Conservation (phyloP, 2,888 invertebrate genomes). For the Teleogryllus oceanicus region DNA sequence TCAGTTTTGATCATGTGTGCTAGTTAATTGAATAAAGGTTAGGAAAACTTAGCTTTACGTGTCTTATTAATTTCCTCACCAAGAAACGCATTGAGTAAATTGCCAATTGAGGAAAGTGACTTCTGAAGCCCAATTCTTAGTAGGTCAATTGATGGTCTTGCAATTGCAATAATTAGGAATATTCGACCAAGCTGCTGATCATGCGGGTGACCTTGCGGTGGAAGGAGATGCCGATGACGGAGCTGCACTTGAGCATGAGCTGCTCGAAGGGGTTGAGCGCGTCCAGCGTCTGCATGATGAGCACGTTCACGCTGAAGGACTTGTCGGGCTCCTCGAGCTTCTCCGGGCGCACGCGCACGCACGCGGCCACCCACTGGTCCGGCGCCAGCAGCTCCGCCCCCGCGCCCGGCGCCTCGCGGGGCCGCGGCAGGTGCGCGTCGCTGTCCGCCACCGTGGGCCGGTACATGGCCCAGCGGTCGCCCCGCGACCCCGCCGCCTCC, state of each 20-base stretch:
- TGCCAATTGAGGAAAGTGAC: too few species aligned
- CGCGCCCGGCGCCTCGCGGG: not conserved
- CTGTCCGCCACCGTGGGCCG: not conserved
- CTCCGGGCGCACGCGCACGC: not conserved
- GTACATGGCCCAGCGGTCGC: not conserved
- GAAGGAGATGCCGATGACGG: slow-evolving; percentile 62
- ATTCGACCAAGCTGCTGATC: too few species aligned
- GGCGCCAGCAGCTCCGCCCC: not conserved
- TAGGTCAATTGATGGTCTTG: too few species aligned
- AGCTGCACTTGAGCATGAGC: slow-evolving; percentile 60
- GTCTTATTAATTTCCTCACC: too few species aligned
- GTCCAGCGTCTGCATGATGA: slow-evolving; percentile 62
- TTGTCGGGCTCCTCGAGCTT: not conserved
- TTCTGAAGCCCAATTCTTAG: too few species aligned
- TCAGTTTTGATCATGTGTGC: too few species aligned
- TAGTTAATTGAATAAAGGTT: too few species aligned
- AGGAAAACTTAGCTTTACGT: too few species aligned
- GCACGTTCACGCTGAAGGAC: slow-evolving; percentile 48
- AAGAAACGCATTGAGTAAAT: too few species aligned
- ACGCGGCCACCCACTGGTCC: not conserved
- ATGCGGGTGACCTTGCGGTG: slow-evolving; percentile 51
- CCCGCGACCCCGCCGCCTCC: not conserved
- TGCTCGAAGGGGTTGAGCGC: slow-evolving; percentile 62
- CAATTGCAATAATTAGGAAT: too few species aligned
- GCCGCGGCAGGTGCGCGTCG: not conserved